phyloP scores from a whole-genome alignment of 2,113 vertebrate genomes.

The Butorides virescens region DNA sequence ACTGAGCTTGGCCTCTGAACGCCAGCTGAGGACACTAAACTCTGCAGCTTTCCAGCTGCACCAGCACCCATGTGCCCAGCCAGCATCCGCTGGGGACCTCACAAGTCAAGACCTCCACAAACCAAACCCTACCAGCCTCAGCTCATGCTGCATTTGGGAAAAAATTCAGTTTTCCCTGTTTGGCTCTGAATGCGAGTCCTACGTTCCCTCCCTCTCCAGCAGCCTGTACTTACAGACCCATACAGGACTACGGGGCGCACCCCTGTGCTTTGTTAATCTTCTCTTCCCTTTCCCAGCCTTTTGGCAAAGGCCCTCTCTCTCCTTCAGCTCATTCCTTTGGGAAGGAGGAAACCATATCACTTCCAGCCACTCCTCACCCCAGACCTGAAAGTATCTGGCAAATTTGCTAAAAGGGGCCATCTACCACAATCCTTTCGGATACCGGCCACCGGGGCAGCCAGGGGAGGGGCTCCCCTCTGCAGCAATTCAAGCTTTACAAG shows the following conservation, averaged over 20 bases:
- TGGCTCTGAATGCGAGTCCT: background rate
- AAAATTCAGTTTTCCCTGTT: background rate
- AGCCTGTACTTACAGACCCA: background rate
- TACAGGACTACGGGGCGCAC: background rate
- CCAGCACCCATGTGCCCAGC: no score
- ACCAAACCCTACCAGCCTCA: background rate
- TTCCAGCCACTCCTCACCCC: background rate
- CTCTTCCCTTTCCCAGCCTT: background rate
- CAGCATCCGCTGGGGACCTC: fast-evolving
- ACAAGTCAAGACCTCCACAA: background rate
- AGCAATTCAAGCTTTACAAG: background rate
- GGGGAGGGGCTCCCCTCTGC: background rate
- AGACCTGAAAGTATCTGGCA: background rate
- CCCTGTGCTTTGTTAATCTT: background rate
- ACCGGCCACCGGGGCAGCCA: background rate
- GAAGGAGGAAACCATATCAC: background rate
- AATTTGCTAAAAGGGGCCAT: background rate
- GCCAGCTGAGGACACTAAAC: background rate
- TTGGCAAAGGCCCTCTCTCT: background rate
- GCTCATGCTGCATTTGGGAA: fast-evolving
- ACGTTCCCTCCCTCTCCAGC: background rate
- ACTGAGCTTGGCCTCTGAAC: background rate
- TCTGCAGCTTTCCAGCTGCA: background rate
- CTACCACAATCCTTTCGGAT: background rate
- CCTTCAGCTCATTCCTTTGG: background rate